These are phyloP conservation scores for Phrixothrix hirtus DNA, from an alignment of 2,888 invertebrate genomes.

Conservation along the genomic window DNA sequence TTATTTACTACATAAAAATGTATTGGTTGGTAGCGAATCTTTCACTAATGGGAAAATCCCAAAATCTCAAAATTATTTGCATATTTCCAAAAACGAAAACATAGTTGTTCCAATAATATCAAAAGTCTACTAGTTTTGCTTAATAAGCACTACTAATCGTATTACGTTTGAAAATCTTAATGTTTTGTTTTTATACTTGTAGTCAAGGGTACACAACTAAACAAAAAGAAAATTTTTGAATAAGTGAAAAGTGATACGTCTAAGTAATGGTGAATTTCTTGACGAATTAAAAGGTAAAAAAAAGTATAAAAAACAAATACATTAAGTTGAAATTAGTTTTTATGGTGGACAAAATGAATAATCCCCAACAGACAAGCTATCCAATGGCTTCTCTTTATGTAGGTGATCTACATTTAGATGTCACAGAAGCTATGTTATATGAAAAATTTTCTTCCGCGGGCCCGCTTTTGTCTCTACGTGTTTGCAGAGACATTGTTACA, in stretches of 20 bases:
- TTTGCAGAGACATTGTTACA: slow-evolving; percentile 97
- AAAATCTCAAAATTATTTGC: no score
- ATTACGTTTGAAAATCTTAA: not conserved
- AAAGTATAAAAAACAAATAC: slow-evolving; percentile 9
- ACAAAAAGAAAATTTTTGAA: slow-evolving; percentile 7
- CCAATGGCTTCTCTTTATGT: slow-evolving; percentile 98
- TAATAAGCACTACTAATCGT: not conserved
- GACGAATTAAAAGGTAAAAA: slow-evolving; percentile 4
- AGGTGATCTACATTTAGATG: slow-evolving; percentile 97
- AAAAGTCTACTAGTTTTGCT: not conserved
- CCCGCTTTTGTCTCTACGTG: slow-evolving; percentile 96
- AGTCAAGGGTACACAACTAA: slow-evolving; percentile 12
- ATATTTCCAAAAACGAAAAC: no score
- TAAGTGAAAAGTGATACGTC: slow-evolving; percentile 18
- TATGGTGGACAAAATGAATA: slow-evolving; percentile 41
- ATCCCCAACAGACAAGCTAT: slow-evolving; percentile 64
- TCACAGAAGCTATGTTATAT: slow-evolving; percentile 98
- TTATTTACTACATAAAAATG: not conserved
- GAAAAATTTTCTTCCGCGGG: slow-evolving; percentile 99
- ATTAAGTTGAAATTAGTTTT: slow-evolving; percentile 7
- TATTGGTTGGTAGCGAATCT: not conserved
- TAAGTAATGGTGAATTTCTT: slow-evolving; percentile 1
- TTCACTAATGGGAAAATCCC: not conserved
- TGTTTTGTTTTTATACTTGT: slow-evolving; percentile 6
- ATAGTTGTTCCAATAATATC: no score